Evolutionary conservation across 2,888 invertebrate species (phyloP), one percentile per base, ranked within the genome.

Genomic region (Plutella xylostella): DNA sequence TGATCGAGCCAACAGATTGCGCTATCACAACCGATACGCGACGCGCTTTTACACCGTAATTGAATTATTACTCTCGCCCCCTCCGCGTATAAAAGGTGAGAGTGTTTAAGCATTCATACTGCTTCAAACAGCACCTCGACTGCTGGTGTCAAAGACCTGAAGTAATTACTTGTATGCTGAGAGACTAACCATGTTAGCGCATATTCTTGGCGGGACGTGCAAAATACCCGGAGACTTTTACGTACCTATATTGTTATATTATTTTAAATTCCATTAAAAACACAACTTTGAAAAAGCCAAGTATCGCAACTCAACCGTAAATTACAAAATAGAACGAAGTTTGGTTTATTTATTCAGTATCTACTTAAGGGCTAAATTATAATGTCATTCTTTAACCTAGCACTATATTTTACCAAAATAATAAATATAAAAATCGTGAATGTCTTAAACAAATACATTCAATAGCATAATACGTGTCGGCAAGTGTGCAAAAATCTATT

Each of bases 1-100:
- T 61, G 64, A 73, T 76, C 66, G 61, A 61, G 62, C 64, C 53
- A 60, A 58, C 61, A 74, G 74, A 77, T 71, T 75, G 65, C 65
- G 65, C 71, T 72, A 75, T 74, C 75, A 64, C 56, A 60, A 58
- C 52, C 63, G 68, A 68, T 68, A 69, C 61, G 67, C 64, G 71
- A 67, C 68, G 61, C 63, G 65, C 64, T 68, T 68, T 75, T 68
- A 66, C 61, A 60, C 61, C 67, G 62, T 75, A 76, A 76, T 74
- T 76, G 72, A 76, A 72, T 76, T 73, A 76, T 72, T 67, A 72
- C 67, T 61, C 61, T 58, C 61, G 56, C 53, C 40, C 22, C 17
- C 25, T 37, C 14, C n/a, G n/a, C n/a, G n/a, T n/a, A n/a, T n/a
- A n/a, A n/a, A 14, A 42, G 42, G 42, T 42, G 42, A 42, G 33